Evolutionary conservation across 2,888 invertebrate species (phyloP).

Genomic region (Oxyscelio sp.): DNA sequence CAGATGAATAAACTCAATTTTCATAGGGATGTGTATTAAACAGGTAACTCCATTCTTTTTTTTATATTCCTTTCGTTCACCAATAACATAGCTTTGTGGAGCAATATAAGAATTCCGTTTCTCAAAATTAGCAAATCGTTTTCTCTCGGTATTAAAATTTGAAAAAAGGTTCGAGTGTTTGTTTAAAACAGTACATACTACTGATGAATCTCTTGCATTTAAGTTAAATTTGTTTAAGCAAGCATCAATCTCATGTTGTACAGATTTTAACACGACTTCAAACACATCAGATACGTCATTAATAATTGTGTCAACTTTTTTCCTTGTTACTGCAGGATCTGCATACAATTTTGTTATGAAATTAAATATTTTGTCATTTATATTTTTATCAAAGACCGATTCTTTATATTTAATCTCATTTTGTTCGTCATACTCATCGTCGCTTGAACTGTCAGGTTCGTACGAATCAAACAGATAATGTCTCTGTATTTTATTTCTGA

Average conservation of each 20-base stretch:
- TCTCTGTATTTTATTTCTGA: not conserved
- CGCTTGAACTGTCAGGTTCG: not conserved
- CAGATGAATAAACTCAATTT: slow-evolving; percentile 44
- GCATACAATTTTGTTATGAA: slow-evolving; percentile 10
- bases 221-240: not conserved
- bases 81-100: slow-evolving; percentile 22
- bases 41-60: slow-evolving; percentile 2
- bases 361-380: slow-evolving; percentile 3
- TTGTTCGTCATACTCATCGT: not conserved
- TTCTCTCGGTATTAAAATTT: slow-evolving; percentile 17
- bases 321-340: slow-evolving; percentile 18
- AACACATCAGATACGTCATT: slow-evolving; percentile 29
- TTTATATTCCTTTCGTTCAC: slow-evolving; percentile 25
- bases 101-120: slow-evolving; percentile 10
- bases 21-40: slow-evolving; percentile 18
- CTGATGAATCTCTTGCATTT: not conserved
- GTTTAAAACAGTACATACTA: not conserved
- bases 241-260: slow-evolving; percentile 21
- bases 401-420: not conserved
- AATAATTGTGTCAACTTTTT: slow-evolving; percentile 30
- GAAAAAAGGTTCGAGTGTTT: not conserved
- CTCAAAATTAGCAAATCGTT: slow-evolving; percentile 30
- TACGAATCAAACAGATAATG: not conserved
- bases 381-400: not conserved
- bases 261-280: not conserved